Conservation (phyloP, 2,888 invertebrate genomes). For the Scotopteryx bipunctaria region DNA sequence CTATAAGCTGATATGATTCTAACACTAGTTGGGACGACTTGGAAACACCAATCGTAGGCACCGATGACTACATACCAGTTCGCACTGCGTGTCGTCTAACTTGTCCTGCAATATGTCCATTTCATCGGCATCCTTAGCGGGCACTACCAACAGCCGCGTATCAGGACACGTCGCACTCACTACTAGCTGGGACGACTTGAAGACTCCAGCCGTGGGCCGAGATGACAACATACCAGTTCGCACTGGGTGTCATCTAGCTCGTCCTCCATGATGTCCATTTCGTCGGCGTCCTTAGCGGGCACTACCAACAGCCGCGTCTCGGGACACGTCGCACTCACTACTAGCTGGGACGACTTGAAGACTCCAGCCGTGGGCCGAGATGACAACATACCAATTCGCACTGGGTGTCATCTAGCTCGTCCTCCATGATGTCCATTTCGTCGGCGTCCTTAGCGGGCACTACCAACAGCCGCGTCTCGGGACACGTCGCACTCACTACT, state of each 20-base stretch:
- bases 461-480: constrained; percentile 71
- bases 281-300: too few relatives aligned
- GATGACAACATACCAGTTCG: too few relatives aligned
- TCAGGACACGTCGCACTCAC: too few relatives aligned
- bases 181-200: too few relatives aligned
- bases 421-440: constrained; percentile 77
- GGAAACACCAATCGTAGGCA: not conserved
- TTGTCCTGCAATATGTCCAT: constrained; percentile 78
- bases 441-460: constrained; percentile 73
- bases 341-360: too few relatives aligned
- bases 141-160: too few relatives aligned
- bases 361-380: too few relatives aligned
- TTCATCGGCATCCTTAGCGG: constrained; percentile 72
- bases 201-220: too few relatives aligned
- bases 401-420: constrained; percentile 69
- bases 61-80: not conserved
- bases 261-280: constrained; percentile 76
- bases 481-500: constrained; percentile 52
- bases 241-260: constrained; percentile 70
- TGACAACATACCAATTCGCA: too few relatives aligned
- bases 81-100: constrained; percentile 52
- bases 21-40: too few relatives aligned
- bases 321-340: constrained; percentile 58
- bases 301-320: too few relatives aligned
- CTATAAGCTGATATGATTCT: too few relatives aligned